These are phyloP conservation scores for Lynx canadensis DNA, from an alignment of 2,113 vertebrate genomes.

Conservation along the genomic window DNA sequence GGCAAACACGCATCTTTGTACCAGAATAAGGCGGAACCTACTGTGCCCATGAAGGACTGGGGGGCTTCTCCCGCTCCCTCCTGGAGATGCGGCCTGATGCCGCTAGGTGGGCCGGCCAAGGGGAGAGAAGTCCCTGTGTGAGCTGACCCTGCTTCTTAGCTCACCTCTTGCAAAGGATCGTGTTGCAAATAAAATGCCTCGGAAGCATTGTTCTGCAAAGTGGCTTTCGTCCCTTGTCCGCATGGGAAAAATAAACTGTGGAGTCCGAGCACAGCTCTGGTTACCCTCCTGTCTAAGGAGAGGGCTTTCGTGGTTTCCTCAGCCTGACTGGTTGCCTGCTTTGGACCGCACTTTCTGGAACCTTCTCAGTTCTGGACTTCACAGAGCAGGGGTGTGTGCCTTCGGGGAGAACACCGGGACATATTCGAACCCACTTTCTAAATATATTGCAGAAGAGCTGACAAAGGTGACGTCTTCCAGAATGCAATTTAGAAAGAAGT, in stretches of 20 bases:
- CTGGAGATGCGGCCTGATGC: neutral
- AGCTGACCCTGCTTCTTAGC: neutral
- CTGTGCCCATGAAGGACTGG: neutral
- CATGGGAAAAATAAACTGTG: accelerated
- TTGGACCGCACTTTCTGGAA: neutral
- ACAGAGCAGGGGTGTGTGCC: neutral
- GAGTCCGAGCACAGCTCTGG: neutral
- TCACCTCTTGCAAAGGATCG: neutral
- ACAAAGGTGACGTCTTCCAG: neutral
- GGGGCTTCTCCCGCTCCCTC: neutral
- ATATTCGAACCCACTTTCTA: neutral
- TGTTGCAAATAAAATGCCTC: neutral
- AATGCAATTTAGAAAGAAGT: neutral
- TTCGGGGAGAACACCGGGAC: neutral
- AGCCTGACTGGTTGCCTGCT: neutral
- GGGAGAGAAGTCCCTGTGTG: neutral
- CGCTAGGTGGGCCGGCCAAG: neutral
- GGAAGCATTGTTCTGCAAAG: neutral
- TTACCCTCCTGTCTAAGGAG: neutral
- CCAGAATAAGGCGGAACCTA: neutral
- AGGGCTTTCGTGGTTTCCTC: neutral
- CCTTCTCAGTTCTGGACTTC: neutral
- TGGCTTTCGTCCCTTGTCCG: neutral
- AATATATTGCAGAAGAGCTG: neutral
- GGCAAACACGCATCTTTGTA: neutral